Conservation (phyloP, 1,140 invertebrate species). For the Drosophila guanche region DNA sequence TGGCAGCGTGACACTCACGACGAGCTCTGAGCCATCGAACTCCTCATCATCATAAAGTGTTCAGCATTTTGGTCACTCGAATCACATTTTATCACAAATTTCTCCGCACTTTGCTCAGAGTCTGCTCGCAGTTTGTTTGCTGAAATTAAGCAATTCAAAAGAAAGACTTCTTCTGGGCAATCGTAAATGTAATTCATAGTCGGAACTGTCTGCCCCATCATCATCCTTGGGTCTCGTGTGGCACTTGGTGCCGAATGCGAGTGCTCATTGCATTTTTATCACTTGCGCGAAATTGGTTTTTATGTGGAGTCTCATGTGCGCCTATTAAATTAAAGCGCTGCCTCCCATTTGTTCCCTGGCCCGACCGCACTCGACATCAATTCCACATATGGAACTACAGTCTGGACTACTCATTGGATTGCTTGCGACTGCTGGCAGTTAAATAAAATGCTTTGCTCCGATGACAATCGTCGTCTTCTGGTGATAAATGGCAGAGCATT, state of each 20-base stretch:
- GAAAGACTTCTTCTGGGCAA: constrained; percentile 62
- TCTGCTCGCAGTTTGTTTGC: constrained; percentile 1
- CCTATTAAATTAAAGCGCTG: constrained; percentile 78
- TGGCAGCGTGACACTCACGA: constrained; percentile 39
- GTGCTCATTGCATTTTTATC: constrained; percentile 81
- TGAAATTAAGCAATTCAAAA: constrained; percentile 75
- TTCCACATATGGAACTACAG: constrained; percentile 43
- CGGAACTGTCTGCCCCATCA: constrained; percentile 41
- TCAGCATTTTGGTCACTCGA: neutral
- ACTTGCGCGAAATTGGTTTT: constrained; percentile 82
- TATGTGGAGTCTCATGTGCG: constrained; percentile 75
- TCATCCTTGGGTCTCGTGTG: constrained; percentile 21
- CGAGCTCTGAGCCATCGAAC: no score
- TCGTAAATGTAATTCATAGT: constrained; percentile 76
- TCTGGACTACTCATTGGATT: constrained; percentile 2
- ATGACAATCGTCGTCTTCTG: no score
- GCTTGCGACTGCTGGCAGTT: constrained; percentile 38
- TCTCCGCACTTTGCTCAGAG: neutral
- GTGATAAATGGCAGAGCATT: constrained; percentile 48
- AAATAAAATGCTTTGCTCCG: constrained; percentile 70
- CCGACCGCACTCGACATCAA: constrained; percentile 52
- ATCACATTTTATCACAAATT: neutral
- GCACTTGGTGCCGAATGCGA: constrained; percentile 36
- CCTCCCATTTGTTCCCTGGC: constrained; percentile 36
- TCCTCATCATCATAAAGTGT: neutral